Base-by-base conservation (phyloP, 2,797 vertebrate species). In the Acomys russatus region DNA sequence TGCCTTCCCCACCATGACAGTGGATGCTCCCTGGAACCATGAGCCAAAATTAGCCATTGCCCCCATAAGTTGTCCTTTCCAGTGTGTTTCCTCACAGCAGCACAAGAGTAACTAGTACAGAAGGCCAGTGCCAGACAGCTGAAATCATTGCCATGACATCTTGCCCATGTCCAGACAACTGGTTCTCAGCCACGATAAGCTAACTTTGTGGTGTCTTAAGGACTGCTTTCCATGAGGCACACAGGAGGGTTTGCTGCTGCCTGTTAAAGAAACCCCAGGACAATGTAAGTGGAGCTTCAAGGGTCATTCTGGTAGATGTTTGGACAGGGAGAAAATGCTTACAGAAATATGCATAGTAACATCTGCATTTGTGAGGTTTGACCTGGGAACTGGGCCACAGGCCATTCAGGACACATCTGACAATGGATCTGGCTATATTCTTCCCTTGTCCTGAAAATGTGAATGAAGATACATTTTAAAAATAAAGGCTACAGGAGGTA, bases 281-380 rank as follows among this genome's bases (percentile, higher is more conserved):
- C 0, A 6, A 33, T 9, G 30, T 2, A 86, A 68, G 30, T 6
- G 15, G 20, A 70, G 33, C 30, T 70, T 15, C 11, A 14, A 51
- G 15, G 11, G 30, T 44, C 35, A 9, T 33, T 86, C 63, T 86
- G 30, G 64, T 15, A n/a, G 64, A n/a, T 15, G 14, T 15, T 86
- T 68, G 17, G 30, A 4, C 0, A 22, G 3, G 9, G 38, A 6
- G 17, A 15, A 22, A 33, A 6, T 7, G 4, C 54, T 15, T 12
- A 68, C 14, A 70, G 44, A 70, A n/a, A 9, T n/a, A 54, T 15
- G 84, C 38, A 20, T 22, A 70, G 49, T 86, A 23, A 54, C 15
- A 44, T 2, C 20, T 70, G 33, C 30, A 70, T 63, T 35, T 54
- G 22, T 54, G 20, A 70, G 64, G 30, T 35, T n/a, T 70, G 7